Evolutionary conservation across 2,113 vertebrate species (phyloP).

Genomic region (Campylomormyrus tamandua): DNA sequence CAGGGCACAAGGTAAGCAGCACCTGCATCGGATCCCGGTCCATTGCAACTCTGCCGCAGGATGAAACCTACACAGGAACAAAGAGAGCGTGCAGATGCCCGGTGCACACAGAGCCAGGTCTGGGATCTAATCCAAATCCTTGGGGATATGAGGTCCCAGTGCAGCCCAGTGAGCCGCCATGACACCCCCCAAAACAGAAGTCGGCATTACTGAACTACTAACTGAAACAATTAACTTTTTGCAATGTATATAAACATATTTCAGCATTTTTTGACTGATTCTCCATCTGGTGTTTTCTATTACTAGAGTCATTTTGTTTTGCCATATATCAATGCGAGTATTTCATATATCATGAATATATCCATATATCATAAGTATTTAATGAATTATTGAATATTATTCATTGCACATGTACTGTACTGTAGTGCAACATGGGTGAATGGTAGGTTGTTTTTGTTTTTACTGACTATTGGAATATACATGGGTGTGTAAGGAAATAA

Average conservation of each 20-base stretch:
- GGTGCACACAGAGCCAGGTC: neutral
- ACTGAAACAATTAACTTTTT: neutral
- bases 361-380: neutral
- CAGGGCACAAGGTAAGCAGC: neutral
- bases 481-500: neutral
- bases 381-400: neutral
- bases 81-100: neutral
- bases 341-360: neutral
- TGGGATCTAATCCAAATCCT: neutral
- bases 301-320: neutral
- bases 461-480: neutral
- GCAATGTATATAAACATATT: neutral
- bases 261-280: neutral
- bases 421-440: neutral
- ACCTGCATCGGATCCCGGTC: neutral
- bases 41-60: neutral
- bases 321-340: neutral
- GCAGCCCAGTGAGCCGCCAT: neutral
- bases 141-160: neutral
- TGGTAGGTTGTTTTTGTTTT: neutral
- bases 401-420: neutral
- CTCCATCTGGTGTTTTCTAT: neutral
- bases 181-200: neutral
- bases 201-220: neutral
- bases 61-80: neutral